Base-by-base conservation (phyloP, 2,888 invertebrate species). In the Andrena bicolor region DNA sequence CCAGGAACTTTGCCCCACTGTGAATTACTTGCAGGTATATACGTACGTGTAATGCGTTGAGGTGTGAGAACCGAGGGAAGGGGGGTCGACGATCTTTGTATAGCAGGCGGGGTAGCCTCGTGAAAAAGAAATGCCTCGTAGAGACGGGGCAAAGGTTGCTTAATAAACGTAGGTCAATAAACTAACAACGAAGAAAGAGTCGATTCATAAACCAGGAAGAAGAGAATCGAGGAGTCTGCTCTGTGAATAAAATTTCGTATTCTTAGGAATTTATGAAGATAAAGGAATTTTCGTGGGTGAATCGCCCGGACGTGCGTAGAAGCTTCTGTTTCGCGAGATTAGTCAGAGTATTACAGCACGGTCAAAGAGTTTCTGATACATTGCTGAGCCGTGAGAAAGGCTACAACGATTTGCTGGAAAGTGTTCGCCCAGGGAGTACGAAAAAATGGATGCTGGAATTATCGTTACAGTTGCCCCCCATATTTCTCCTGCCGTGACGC, bases 1-100 rank as follows among this genome's bases (percentile, higher is more conserved):
- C 1, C 94, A 95, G 23, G 94, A 96, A 53, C 95, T 98, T 94
- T 99, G 98, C 93, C 96, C 97, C 82, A 94, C 97, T 51, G 98
- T 98, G 86, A 97, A 97, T 94, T 98, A 97, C 93, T 96, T 97
- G 0, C 98, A 98, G 93, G 94, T 93, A 82, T 82, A 66, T 61
- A 26, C 20, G 3, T 30, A 10, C 20, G 1, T 61, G n/a, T 13
- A 48, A 41, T 8, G 3, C 5, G 0, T 23, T 20, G 28, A 3
- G 41, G 41, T 16, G 41, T 16, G 41, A 41, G 41, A 41, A 16
- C 41, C 4, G 16, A 13, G 35, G 10, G 13, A 2, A 0, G 35
- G 41, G 41, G 16, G 16, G 41, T 41, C 41, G 41, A 16, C 41
- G 41, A 4, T 13, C 41, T 41, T 41, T 16, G 41, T 5, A 16